A percentile compares a stretch with the other conserved stretches of the same genome.
Evolutionary conservation across 92 coral and sea anemone species (phyloP).

Genomic region (Chrysogorgia sp.): DNA sequence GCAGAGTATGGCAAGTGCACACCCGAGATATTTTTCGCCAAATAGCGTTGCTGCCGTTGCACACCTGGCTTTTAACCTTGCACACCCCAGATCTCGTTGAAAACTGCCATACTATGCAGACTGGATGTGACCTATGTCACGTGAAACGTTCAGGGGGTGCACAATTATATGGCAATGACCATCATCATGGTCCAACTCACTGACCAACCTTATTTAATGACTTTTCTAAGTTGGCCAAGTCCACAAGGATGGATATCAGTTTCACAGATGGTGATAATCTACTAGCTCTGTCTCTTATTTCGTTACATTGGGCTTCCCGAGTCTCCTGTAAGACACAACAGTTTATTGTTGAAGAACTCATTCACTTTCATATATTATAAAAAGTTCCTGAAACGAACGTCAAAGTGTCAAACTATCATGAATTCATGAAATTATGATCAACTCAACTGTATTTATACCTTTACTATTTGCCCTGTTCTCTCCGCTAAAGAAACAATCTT

Average conservation of each 20-base stretch:
- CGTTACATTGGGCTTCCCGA: not conserved
- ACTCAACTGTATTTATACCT: slow-evolving; percentile 54
- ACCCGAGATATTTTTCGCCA: too few relatives aligned
- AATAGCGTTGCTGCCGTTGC: too few relatives aligned
- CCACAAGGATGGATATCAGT: slow-evolving; percentile 70
- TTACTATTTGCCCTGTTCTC: slow-evolving; percentile 71
- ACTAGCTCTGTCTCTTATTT: slow-evolving; percentile 2
- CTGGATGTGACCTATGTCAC: too few relatives aligned
- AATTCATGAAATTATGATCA: too few relatives aligned
- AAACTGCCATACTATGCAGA: too few relatives aligned
- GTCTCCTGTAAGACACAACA: slow-evolving; percentile 7
- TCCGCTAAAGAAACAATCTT: slow-evolving; percentile 75
- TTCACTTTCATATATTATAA: not conserved
- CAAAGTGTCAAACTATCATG: too few relatives aligned
- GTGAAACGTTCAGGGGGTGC: not conserved
- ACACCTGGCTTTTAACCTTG: too few relatives aligned
- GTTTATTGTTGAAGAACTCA: not conserved
- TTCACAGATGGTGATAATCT: slow-evolving; percentile 69
- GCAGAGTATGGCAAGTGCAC: too few relatives aligned
- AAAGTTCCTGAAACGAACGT: too few relatives aligned
- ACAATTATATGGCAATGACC: not conserved
- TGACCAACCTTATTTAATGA: slow-evolving; percentile 73
- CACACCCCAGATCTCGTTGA: too few relatives aligned
- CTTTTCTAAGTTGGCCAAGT: slow-evolving; percentile 76
- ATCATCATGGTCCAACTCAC: not conserved